A percentile compares a stretch with the other conserved stretches of the same genome.
Conservation (phyloP, 1,140 invertebrate genomes). For the Ooceraea biroi region DNA sequence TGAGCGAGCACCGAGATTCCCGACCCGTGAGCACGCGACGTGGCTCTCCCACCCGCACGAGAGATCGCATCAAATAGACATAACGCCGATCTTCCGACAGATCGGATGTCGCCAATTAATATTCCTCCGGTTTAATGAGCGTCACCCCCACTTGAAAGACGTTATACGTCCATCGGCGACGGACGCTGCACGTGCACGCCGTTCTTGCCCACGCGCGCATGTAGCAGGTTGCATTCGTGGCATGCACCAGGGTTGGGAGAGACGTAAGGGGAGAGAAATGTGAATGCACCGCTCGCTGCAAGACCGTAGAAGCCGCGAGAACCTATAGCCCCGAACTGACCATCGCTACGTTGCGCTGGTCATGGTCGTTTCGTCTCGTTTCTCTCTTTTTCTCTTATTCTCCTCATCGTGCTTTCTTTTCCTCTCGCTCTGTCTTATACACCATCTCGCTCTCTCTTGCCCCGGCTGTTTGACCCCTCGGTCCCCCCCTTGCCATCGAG, state of each 20-base stretch:
- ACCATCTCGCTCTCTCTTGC: constrained; percentile 30
- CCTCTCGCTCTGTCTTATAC: constrained; percentile 63
- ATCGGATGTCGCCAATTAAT: constrained; percentile 49
- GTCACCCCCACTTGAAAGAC: constrained; percentile 38
- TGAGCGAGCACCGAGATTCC: neutral
- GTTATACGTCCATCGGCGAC: neutral
- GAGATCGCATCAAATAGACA: constrained; percentile 34
- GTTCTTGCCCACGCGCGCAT: constrained; percentile 1
- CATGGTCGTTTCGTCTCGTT: constrained; percentile 78
- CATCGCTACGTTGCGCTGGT: constrained; percentile 83
- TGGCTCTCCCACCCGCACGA: neutral
- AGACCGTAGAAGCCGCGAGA: constrained; percentile 36
- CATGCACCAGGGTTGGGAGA: constrained; percentile 3
- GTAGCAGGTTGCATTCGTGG: constrained; percentile 40
- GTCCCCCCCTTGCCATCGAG: constrained; percentile 45
- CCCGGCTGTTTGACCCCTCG: constrained; percentile 51
- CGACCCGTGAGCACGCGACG: neutral
- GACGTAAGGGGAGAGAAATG: constrained; percentile 36
- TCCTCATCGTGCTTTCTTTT: constrained; percentile 64
- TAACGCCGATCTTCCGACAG: constrained; percentile 10
- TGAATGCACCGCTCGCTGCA: constrained; percentile 59
- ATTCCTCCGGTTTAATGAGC: constrained; percentile 37
- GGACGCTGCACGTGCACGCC: constrained; percentile 6
- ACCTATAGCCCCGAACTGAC: constrained; percentile 79
- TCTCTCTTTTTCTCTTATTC: constrained; percentile 62